Base-by-base conservation (phyloP, 2,888 invertebrate genomes). In the Eucriotettix oculatus region DNA sequence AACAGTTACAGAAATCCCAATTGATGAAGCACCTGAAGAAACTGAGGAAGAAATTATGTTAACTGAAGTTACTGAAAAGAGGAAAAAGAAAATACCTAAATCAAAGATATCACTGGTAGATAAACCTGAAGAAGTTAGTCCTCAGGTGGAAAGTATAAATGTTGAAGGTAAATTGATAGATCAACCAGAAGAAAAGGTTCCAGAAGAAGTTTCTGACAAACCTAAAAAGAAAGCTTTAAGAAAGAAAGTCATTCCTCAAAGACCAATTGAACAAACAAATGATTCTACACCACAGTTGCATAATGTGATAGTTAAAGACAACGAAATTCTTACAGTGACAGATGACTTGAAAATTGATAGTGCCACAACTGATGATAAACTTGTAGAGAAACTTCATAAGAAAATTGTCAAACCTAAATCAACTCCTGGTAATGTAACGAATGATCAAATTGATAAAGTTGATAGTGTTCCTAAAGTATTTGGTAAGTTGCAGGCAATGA, bases 401-500 rank as follows among this genome's bases (percentile, higher is more conserved):
- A 52, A 52, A n/a, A 56, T 52, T 43, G 55, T 57, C 12, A 59
- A 61, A 58, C 16, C 58, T 54, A 16, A 44, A 16, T 53, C 52
- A 56, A 71, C 74, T 62, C 68, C 9, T 10, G 58, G 52, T n/a
- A 12, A 16, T 11, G 16, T 16, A 42, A 52, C 44, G 11, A 53
- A 61, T 29, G 41, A 70, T 60, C 52, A 60, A 42, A 54, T 40
- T 61, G 17, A 65, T 54, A 60, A 61, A 17, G 17, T 11, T 14
- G 57, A 56, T 42, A n/a, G 11, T 11, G 42, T 42, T 40, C 53
- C 66, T 54, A 57, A 54, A 53, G 56, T 54, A 57, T 56, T n/a
- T 42, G 16, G 16, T 44, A 41, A 48, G 48, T 52, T n/a, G 16
- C 64, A 70, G 9, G 77, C 80, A 52, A 77, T 81, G 67, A 79